A percentile compares a stretch with the other conserved stretches of the same genome.
phyloP scores from a whole-genome alignment of 2,113 vertebrate species.

The Porphyrio hochstetteri region DNA sequence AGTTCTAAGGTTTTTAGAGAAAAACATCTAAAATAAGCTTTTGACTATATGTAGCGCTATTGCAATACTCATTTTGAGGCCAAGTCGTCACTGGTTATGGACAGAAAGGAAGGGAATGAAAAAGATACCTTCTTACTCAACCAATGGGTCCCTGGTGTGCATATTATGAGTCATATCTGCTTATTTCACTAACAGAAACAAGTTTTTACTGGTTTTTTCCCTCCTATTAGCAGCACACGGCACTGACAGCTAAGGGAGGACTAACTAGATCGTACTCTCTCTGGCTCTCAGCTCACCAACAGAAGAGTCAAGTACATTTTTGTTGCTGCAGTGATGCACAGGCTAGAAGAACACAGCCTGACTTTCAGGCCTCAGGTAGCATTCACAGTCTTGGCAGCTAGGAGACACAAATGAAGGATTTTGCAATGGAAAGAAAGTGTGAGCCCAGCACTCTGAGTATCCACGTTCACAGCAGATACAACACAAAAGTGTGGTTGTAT shows the following conservation, averaged over 20 bases:
- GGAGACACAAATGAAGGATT: neutral
- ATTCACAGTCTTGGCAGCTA: neutral
- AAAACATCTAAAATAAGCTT: constrained; percentile 1
- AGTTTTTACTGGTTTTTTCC: constrained; percentile 1
- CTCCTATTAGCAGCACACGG: neutral
- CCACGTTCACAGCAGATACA: neutral
- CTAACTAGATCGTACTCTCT: neutral
- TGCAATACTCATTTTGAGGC: constrained; percentile 12
- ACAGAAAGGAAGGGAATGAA: neutral
- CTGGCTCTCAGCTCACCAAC: constrained; percentile 1
- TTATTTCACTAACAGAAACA: constrained; percentile 36
- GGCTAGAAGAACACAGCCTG: neutral
- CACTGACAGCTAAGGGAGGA: neutral
- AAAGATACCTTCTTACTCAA: constrained; percentile 49
- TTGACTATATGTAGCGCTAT: neutral
- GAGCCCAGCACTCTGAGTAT: neutral
- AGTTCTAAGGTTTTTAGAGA: neutral
- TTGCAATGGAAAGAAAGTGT: constrained; percentile 9
- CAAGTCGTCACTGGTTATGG: neutral
- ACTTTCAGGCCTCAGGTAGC: neutral
- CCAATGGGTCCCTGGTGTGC: neutral
- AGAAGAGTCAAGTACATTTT: neutral
- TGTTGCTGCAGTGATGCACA: neutral
- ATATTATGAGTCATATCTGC: constrained; percentile 18
- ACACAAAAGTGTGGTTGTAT: neutral